phyloP scores from a whole-genome alignment of 2,888 invertebrate species.

The Nyleta sp. region DNA sequence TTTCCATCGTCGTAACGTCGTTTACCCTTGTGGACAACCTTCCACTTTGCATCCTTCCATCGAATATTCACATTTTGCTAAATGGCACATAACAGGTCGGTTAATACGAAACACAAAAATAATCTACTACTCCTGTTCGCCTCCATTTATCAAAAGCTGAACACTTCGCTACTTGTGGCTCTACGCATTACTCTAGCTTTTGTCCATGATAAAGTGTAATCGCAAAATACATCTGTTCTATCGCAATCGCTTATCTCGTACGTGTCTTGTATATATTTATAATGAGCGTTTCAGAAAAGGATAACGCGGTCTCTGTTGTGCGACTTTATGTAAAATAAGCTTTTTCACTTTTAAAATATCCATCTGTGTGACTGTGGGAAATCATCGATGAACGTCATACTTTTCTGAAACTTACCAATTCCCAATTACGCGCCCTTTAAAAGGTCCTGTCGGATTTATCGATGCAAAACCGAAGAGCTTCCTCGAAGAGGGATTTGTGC shows the following conservation, averaged over 20 bases:
- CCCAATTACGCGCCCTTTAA: slow-evolving; percentile 6
- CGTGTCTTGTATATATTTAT: slow-evolving; percentile 17
- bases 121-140: slow-evolving; percentile 30
- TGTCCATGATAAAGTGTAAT: slow-evolving; percentile 51
- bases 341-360: slow-evolving; percentile 30
- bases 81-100: slow-evolving; percentile 27
- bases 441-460: neutral
- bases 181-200: slow-evolving; percentile 41
- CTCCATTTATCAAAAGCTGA: slow-evolving; percentile 37
- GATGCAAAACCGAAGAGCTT: too few relatives aligned
- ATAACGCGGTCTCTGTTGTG: slow-evolving; percentile 14
- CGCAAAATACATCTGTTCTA: slow-evolving; percentile 61
- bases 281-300: slow-evolving; percentile 33
- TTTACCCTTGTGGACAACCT: slow-evolving; percentile 35
- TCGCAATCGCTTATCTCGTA: slow-evolving; percentile 35
- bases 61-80: slow-evolving; percentile 26
- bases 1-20: slow-evolving; percentile 28
- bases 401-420: slow-evolving; percentile 16
- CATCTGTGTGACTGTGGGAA: slow-evolving; percentile 8
- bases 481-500: too few relatives aligned
- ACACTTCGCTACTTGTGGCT: slow-evolving; percentile 25
- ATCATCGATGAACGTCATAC: slow-evolving; percentile 12
- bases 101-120: slow-evolving; percentile 40
- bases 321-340: slow-evolving; percentile 32
- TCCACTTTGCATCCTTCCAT: slow-evolving; percentile 1